Percentiles rank a stretch among this genome's conserved stretches.
phyloP scores from a whole-genome alignment of 2,797 vertebrate genomes.

The Gallinago nigripennis region DNA sequence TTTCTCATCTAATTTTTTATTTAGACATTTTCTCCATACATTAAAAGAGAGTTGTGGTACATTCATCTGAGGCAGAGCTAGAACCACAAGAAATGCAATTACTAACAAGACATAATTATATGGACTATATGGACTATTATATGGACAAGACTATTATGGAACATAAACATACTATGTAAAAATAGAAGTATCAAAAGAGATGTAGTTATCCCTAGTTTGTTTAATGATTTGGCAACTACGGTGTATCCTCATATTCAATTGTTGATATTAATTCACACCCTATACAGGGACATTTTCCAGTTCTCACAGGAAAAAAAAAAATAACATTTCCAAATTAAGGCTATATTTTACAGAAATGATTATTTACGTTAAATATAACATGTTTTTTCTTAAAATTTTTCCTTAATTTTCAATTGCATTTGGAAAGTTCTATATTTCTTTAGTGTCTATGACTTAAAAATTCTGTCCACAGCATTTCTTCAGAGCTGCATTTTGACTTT shows the following conservation, averaged over 20 bases:
- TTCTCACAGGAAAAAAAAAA: constrained; percentile 35
- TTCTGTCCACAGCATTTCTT: neutral
- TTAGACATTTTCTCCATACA: neutral
- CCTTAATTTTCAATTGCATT: neutral
- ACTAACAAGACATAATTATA: neutral
- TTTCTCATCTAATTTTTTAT: neutral
- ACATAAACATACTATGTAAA: neutral
- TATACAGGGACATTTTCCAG: neutral
- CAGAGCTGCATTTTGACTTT: neutral
- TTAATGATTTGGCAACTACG: neutral
- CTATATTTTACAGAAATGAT: constrained; percentile 8
- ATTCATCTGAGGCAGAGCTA: neutral
- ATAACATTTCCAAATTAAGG: constrained; percentile 1
- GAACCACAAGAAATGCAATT: neutral
- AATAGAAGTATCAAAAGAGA: neutral
- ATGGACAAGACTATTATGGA: neutral
- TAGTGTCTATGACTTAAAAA: neutral
- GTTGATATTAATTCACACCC: neutral
- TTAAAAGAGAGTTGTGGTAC: neutral
- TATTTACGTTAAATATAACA: neutral
- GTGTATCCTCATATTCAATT: neutral
- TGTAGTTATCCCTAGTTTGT: neutral
- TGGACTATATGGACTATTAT: too few species aligned
- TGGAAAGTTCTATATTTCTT: neutral
- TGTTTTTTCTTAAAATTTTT: neutral